phyloP scores from a whole-genome alignment of 2,797 vertebrate genomes.

The Arrhamphus sclerolepis region DNA sequence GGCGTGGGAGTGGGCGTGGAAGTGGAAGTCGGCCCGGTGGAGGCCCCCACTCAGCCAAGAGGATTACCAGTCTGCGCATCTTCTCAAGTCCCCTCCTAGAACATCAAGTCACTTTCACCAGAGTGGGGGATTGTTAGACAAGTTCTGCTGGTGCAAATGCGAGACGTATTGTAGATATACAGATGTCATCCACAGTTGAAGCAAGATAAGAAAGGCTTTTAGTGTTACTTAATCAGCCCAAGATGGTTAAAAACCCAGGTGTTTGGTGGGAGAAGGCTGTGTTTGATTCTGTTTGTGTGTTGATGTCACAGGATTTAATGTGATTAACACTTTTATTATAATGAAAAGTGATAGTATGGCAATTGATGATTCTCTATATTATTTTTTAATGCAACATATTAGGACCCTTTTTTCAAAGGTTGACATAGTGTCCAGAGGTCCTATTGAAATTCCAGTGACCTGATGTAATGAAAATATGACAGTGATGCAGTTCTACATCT shows the following conservation, averaged over 20 bases:
- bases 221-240: slow-evolving; percentile 40
- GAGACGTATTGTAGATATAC: slow-evolving; percentile 1
- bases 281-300: slow-evolving; percentile 2
- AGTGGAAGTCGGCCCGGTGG: slow-evolving; percentile 48
- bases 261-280: slow-evolving; percentile 4
- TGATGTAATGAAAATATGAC: no score
- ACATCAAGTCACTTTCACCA: slow-evolving; percentile 57
- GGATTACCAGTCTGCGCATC: slow-evolving; percentile 66
- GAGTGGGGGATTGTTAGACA: slow-evolving; percentile 5
- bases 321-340: neutral
- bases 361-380: no score
- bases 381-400: no score
- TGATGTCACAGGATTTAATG: neutral
- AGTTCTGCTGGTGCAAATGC: slow-evolving; percentile 15
- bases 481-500: no score
- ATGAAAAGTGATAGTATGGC: no score
- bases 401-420: no score
- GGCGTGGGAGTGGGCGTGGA: slow-evolving; percentile 38
- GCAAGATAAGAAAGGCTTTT: slow-evolving; percentile 22
- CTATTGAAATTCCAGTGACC: no score
- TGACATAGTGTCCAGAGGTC: no score
- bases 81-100: slow-evolving; percentile 30
- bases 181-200: slow-evolving; percentile 21
- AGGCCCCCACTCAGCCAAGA: slow-evolving; percentile 69
- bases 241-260: slow-evolving; percentile 34